phyloP scores from a whole-genome alignment of 2,797 vertebrate genomes.

The Catamblyrhynchus diadema region DNA sequence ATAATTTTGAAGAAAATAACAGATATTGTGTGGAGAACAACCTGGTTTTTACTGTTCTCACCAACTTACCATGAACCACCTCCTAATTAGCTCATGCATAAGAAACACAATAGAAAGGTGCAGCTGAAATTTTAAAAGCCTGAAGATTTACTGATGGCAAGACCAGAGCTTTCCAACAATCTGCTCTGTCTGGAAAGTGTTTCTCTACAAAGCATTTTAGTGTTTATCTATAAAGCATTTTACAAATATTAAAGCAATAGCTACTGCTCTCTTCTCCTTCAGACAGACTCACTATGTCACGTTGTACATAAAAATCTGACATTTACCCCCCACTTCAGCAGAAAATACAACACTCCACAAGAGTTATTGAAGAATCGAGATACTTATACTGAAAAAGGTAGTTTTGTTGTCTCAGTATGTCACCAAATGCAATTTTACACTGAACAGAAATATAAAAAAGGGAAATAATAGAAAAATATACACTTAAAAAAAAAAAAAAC shows the following conservation, averaged over 20 bases:
- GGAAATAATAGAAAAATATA: background rate
- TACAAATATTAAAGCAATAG: background rate
- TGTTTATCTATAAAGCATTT: background rate
- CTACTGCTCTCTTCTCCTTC: background rate
- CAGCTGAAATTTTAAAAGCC: background rate
- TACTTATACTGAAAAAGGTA: background rate
- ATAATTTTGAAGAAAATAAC: background rate
- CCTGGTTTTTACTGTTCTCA: background rate
- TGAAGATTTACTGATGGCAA: background rate
- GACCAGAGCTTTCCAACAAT: background rate
- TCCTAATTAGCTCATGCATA: background rate
- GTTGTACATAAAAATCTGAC: background rate
- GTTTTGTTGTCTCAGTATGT: background rate
- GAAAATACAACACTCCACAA: accelerated
- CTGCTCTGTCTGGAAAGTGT: background rate
- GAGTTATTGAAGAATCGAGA: background rate
- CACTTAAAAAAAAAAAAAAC: accelerated
- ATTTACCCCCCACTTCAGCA: background rate
- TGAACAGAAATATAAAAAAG: background rate
- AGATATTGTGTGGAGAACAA: background rate
- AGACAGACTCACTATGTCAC: background rate
- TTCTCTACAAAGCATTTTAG: background rate
- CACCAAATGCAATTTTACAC: background rate
- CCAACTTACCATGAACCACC: background rate
- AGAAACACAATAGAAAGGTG: background rate